Evolutionary conservation across 2,113 vertebrate species (phyloP), one percentile per base, ranked within the genome.

Genomic region (Erythrocercus mccallii): DNA sequence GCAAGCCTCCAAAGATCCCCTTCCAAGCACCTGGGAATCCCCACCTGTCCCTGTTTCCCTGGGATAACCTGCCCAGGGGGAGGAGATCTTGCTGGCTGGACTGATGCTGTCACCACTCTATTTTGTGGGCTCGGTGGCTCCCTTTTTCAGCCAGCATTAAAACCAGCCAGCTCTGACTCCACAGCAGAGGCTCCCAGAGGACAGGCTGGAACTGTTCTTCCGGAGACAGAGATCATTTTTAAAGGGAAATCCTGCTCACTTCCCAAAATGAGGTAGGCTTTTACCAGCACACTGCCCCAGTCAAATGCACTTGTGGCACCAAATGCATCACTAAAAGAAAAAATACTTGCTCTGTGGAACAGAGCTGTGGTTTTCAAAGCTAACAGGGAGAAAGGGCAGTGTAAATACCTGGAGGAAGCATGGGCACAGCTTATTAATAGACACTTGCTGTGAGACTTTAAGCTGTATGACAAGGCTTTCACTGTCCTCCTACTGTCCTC

Each of bases 351-450:
- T 81, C 10, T 92, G 87, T 93, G 74, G 65, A 85, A 33, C 1
- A 25, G 93, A 88, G 71, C 81, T 81, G 95, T 88, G 90, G 95
- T 90, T 96, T 94, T 86, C 62, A 88, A 93, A 96, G 84, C 90
- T 86, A 94, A 95, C 81, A 91, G 68, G 71, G 74, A 94, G 79
- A 76, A 95, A 95, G 87, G 74, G 1, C 79, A 77, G 79, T 90
- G 93, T 91, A 96, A 97, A 96, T 80, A 97, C 80, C 72, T 79
- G 85, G 78, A 95, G 94, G 96, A 97, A 96, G 90, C 4, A 5
- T 35, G 86, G 82, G 79, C 87, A 66, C 1, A 5, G 66, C 90
- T 91, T 96, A 95, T 95, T 95, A 97, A 95, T 82, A 96, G 87
- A 70, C 82, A 73, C 90, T 95, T 90, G 74, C 92, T 95, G 62